A percentile compares a stretch with the other conserved stretches of the same genome.
Evolutionary conservation across 2,888 invertebrate species (phyloP).

Genomic region (Ceraclea dissimilis): DNA sequence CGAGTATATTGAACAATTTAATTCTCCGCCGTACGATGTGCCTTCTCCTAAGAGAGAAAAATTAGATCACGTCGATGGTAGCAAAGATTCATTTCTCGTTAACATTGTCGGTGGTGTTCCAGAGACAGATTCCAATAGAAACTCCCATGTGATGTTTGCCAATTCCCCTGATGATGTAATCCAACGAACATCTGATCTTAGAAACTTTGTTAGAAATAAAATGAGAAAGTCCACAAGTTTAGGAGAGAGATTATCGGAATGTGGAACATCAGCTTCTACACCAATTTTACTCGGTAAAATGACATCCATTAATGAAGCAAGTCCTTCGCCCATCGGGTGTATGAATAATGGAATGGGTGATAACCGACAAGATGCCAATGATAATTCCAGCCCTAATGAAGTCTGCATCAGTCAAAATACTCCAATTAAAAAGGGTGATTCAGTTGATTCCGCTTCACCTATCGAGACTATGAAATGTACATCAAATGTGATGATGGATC

Average conservation of each 20-base stretch:
- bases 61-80: constrained; percentile 9
- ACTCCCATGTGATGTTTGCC: background rate
- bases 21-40: constrained; percentile 11
- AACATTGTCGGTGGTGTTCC: constrained; percentile 16
- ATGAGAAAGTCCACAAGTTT: background rate
- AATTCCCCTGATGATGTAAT: constrained; percentile 1
- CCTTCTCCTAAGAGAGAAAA: constrained; percentile 9
- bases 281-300: constrained; percentile 12
- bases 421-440: constrained; percentile 14
- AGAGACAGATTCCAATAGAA: background rate
- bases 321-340: constrained; percentile 17
- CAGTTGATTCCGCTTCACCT: constrained; percentile 28
- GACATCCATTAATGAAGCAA: constrained; percentile 5
- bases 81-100: constrained; percentile 21
- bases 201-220: background rate
- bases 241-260: background rate
- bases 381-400: constrained; percentile 8
- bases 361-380: background rate
- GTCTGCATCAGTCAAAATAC: background rate
- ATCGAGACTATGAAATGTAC: constrained; percentile 24
- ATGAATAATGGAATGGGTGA: constrained; percentile 5
- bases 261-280: constrained; percentile 11
- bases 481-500: constrained; percentile 16
- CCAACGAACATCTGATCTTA: background rate
- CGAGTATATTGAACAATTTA: constrained; percentile 19